These are phyloP conservation scores for Semnornis frantzii DNA, from an alignment of 2,113 vertebrate genomes.

Conservation along the genomic window DNA sequence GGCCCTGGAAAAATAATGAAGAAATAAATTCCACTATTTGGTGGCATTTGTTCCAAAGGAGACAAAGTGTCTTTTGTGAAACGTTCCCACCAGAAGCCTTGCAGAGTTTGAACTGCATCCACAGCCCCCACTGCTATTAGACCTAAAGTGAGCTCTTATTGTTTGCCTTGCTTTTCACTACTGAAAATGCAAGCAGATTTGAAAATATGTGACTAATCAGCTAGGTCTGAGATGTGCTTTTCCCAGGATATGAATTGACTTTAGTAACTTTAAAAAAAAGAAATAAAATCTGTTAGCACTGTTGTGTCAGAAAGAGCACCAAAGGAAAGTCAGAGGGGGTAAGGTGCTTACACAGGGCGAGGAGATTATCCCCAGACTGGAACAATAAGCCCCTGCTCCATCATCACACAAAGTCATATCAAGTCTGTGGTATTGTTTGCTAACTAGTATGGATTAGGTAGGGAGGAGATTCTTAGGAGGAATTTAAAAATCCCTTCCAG, in stretches of 20 bases:
- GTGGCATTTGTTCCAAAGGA: constrained; percentile 65
- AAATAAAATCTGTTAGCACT: background rate
- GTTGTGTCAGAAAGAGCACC: background rate
- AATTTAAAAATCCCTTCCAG: background rate
- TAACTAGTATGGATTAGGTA: background rate
- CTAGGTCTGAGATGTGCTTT: background rate
- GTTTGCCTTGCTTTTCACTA: constrained; percentile 26
- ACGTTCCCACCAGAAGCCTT: constrained; percentile 43
- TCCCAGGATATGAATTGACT: constrained; percentile 1
- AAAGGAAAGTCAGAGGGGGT: background rate
- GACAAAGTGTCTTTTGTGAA: constrained; percentile 74
- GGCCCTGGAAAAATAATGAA: constrained; percentile 56
- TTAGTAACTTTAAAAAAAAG: background rate
- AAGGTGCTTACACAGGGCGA: background rate
- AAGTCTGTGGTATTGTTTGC: background rate
- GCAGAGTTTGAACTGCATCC: constrained; percentile 36
- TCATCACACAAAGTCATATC: background rate
- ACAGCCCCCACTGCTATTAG: background rate
- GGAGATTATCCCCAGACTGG: background rate
- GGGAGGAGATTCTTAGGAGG: background rate
- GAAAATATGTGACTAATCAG: constrained; percentile 1
- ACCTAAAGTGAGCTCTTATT: constrained; percentile 35
- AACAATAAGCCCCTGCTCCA: background rate
- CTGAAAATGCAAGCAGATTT: constrained; percentile 5
- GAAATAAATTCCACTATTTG: constrained; percentile 52